Percentiles rank a stretch among this genome's conserved stretches.
Conservation (phyloP, 2,888 invertebrate genomes). For the Drosophila maculinotata region DNA sequence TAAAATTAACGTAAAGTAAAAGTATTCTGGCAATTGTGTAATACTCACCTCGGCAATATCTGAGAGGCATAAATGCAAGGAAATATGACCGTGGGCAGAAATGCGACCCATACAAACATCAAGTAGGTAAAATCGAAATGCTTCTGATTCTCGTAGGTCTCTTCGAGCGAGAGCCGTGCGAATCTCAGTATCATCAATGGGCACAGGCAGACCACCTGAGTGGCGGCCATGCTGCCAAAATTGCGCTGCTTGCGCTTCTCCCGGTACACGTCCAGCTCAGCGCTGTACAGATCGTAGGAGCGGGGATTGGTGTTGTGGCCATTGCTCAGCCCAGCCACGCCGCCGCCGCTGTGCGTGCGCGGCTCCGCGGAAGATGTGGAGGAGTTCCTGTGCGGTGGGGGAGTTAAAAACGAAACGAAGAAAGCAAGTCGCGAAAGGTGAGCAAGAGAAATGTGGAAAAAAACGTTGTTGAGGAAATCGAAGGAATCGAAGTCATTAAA, state of each 20-base stretch:
- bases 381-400: constrained; percentile 82
- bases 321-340: constrained; percentile 67
- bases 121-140: constrained; percentile 89
- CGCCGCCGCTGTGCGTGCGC: constrained; percentile 75
- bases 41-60: constrained; percentile 87
- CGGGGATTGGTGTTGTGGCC: constrained; percentile 62
- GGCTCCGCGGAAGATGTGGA: constrained; percentile 80
- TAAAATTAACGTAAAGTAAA: too few species aligned
- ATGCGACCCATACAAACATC: constrained; percentile 90
- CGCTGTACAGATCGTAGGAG: constrained; percentile 86
- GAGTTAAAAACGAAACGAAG: neutral
- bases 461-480: constrained; percentile 44
- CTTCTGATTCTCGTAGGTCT: constrained; percentile 89
- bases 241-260: constrained; percentile 90
- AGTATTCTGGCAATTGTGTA: neutral
- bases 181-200: constrained; percentile 88
- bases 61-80: constrained; percentile 89
- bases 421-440: constrained; percentile 5
- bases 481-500: constrained; percentile 60
- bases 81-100: constrained; percentile 88
- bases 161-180: constrained; percentile 88
- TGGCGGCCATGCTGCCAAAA: constrained; percentile 88
- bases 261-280: constrained; percentile 87
- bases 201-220: constrained; percentile 89
- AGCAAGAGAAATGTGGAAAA: constrained; percentile 20